Base-by-base conservation (phyloP, 2,888 invertebrate species). In the Bursaphelenchus okinawaensis region DNA sequence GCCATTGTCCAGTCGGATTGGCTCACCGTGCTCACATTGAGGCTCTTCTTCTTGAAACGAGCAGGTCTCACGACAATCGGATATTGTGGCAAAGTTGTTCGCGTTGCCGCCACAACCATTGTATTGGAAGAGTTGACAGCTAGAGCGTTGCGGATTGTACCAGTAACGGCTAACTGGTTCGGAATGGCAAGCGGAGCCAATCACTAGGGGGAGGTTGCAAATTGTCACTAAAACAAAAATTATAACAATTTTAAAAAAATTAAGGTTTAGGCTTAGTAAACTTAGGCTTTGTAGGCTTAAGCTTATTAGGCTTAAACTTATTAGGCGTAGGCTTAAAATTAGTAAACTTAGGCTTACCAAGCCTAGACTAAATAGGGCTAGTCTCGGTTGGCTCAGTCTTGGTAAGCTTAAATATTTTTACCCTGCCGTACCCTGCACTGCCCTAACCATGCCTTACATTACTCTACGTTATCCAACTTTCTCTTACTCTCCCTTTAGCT, bases 31-130 rank as follows among this genome's bases (percentile, higher is more conserved):
- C 8, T 65, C 64, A 58, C 78, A 78, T 28, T 72, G 70, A 1
- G 78, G 77, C 55, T 76, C 76, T 22, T 67, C 70, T 75, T 59
- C 57, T 55, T 28, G 12, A 28, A 67, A 62, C 22, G 63, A 54
- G 61, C 79, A 79, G 24, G 71, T 63, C 20, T 64, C 26, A 55
- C 72, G 72, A 62, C 79, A 79, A 51, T 70, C 68, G 57, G 70
- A 68, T 16, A 72, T 27, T 0, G 68, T 65, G 19, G 60, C 65
- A 29, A 79, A 79, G 40, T 73, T 71, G 63, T 79, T 79, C 19
- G 69, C 70, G 28, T 78, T 77, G 0, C 68, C 69, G 71, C 61
- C 55, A 62, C 62, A 62, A 12, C 73, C 66, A 26, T 64, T 65
- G 31, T 68, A 72, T 7, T 68, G 52, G 22, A 78, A 74, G 8